Conservation (phyloP, 2,888 invertebrate genomes). For the Ichneumoninae sp. region DNA sequence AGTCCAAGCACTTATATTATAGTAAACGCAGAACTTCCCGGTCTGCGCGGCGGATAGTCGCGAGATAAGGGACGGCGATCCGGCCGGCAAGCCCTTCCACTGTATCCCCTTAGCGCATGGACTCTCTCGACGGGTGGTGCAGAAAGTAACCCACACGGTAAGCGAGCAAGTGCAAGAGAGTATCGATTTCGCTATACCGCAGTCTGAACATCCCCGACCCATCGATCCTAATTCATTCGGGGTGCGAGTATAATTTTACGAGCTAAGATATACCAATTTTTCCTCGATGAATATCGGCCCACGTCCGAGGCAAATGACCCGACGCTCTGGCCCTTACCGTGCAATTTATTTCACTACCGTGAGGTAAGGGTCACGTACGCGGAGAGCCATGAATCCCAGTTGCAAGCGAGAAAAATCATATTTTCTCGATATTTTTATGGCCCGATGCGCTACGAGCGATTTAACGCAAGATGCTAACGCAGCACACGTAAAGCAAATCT, state of each 20-base stretch:
- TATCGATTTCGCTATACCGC: constrained; percentile 24
- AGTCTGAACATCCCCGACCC: constrained; percentile 2
- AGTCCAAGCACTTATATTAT: constrained; percentile 8
- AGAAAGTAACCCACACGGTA: neutral
- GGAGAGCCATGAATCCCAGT: neutral
- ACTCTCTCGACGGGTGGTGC: neutral
- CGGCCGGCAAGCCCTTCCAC: constrained; percentile 68
- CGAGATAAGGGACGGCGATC: constrained; percentile 81
- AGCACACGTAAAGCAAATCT: neutral
- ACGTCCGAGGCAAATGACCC: constrained; percentile 8
- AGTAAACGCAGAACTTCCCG: constrained; percentile 8
- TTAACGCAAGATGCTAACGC: neutral
- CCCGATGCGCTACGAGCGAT: neutral
- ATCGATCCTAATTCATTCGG: constrained; percentile 53
- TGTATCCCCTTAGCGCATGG: constrained; percentile 39
- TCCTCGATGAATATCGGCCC: constrained; percentile 1
- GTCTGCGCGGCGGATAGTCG: constrained; percentile 13
- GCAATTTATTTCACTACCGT: constrained; percentile 21
- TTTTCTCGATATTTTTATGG: constrained; percentile 4
- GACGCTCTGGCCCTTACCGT: neutral
- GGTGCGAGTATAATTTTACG: constrained; percentile 58
- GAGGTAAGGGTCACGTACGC: constrained; percentile 17
- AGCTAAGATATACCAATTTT: constrained; percentile 40
- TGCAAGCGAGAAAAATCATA: constrained; percentile 15
- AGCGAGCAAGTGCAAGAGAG: neutral